Conservation (phyloP, 2,797 vertebrate species). For the Ataeniobius toweri region DNA sequence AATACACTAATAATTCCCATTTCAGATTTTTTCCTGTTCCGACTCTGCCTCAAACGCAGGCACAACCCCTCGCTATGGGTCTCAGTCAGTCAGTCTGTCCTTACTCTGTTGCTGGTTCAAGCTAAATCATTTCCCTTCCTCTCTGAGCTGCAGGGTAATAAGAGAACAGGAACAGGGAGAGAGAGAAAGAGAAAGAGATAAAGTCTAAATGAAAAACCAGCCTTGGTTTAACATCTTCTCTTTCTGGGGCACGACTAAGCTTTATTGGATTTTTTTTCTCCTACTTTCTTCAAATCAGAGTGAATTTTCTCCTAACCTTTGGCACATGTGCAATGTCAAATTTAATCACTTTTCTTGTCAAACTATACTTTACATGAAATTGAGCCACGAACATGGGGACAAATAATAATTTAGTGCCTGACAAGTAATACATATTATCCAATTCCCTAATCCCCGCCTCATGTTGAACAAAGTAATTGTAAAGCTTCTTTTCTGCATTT, state of each 20-base stretch:
- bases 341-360: constrained; percentile 70
- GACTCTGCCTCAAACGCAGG: constrained; percentile 41
- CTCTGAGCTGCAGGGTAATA: constrained; percentile 72
- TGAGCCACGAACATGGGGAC: constrained; percentile 61
- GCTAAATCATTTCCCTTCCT: constrained; percentile 63
- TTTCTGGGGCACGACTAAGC: constrained; percentile 75
- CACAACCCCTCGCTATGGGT: constrained; percentile 40
- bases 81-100: constrained; percentile 43
- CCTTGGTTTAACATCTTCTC: constrained; percentile 76
- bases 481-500: constrained; percentile 34
- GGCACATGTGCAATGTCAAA: constrained; percentile 78
- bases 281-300: constrained; percentile 63
- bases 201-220: constrained; percentile 78
- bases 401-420: constrained; percentile 61
- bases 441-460: constrained; percentile 5
- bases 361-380: constrained; percentile 64
- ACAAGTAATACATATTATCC: constrained; percentile 49
- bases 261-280: constrained; percentile 76
- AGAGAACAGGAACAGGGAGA: constrained; percentile 50
- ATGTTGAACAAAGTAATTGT: constrained; percentile 28
- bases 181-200: constrained; percentile 58
- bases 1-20: constrained; percentile 59
- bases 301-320: constrained; percentile 77
- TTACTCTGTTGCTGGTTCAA: constrained; percentile 49
- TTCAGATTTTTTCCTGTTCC: constrained; percentile 52